phyloP scores from a whole-genome alignment of 2,888 invertebrate genomes.

The Helicoverpa assulta region DNA sequence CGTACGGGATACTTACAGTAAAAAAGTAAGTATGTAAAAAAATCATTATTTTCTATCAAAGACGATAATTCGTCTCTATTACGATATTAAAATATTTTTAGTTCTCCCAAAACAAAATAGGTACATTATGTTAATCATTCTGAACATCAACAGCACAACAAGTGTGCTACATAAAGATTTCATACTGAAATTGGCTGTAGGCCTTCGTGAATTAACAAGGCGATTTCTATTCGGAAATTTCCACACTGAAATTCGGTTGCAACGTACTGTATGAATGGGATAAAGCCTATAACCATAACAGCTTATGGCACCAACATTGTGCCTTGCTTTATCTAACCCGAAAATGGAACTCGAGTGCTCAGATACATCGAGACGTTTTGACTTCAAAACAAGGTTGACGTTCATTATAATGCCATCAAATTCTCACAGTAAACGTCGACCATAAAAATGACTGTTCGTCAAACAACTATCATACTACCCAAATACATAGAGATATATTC shows the following conservation, averaged over 20 bases:
- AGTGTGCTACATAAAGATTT: slow-evolving; percentile 1
- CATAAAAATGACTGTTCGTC: background rate
- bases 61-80: too few relatives aligned
- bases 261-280: slow-evolving; percentile 19
- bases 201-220: slow-evolving; percentile 13
- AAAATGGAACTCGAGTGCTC: slow-evolving; percentile 11
- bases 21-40: background rate
- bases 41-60: background rate
- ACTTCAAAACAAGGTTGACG: slow-evolving; percentile 6
- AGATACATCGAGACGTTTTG: background rate
- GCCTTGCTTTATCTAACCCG: slow-evolving; percentile 21
- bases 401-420: slow-evolving; percentile 5
- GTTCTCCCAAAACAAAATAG: background rate
- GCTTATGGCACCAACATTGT: slow-evolving; percentile 6
- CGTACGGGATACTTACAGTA: background rate
- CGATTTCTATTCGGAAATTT: slow-evolving; percentile 22
- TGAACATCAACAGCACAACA: background rate
- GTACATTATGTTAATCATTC: background rate
- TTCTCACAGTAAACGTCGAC: background rate
- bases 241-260: slow-evolving; percentile 7
- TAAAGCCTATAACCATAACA: slow-evolving; percentile 20
- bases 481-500: background rate
- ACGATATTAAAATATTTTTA: too few relatives aligned
- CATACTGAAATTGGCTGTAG: slow-evolving; percentile 8
- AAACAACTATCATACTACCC: slow-evolving; percentile 18